Base-by-base conservation (phyloP, 2,797 vertebrate genomes). In the Sebastes kiyomatsui region DNA sequence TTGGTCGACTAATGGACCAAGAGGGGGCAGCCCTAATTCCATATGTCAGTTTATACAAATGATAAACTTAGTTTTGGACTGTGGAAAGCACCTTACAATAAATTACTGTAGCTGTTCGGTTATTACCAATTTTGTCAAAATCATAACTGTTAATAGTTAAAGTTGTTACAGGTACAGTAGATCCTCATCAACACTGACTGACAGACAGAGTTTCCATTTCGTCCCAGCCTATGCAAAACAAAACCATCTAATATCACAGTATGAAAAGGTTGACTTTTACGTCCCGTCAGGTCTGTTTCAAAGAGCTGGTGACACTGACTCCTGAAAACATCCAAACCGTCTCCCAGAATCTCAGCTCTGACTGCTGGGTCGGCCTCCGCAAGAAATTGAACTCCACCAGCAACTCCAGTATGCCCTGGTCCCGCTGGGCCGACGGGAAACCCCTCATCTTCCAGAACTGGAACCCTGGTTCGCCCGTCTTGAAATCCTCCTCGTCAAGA, bases 361-460 rank as follows among this genome's bases (percentile, higher is more conserved):
- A 88, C 2, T 79, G 79, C 86, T 96, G 96, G 96, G 71, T 95
- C 0, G 96, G 96, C 16, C 93, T 96, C 16, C 94, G 95, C 58
- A 93, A 90, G 82, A 83, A 75, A 9, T 52, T 86, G 27, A 14
- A 49, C 62, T 2, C 46, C 1, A 38, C 27, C 46, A 75, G 13
- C 5, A 70, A 12, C 66, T 16, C 60, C 16, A 28, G 30, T 1
- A 12, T 76, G 35, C 4, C 61, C 4, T 96, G 95, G 95, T 85
- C 92, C 30, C 33, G 0, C 16, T 96, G 96, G 96, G 90, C 94
- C 61, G 85, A 95, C 1, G 92, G 84, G 7, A 93, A 94, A 13
- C 92, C 87, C 4, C 76, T 96, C 9, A 38, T 76, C 61, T 96
- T 93, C 84, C 96, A 96, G 84, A 96, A 96, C 88, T 96, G 96